Evolutionary conservation across 2,797 vertebrate species (phyloP), one percentile per base, ranked within the genome.

Genomic region (Clarias fuscus): DNA sequence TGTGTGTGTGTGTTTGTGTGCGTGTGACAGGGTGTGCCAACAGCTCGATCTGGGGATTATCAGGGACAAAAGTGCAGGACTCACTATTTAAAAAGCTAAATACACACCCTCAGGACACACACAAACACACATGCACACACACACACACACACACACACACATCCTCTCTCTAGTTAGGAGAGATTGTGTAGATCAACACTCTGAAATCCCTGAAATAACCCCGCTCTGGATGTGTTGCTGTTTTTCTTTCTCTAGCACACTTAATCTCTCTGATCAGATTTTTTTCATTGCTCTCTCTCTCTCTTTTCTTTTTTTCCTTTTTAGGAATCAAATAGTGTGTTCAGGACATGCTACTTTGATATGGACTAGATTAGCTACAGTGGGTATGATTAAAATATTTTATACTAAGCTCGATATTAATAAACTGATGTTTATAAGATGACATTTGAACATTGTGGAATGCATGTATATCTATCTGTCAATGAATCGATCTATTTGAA

Each of bases 21-120:
- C 48, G 48, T 48, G 48, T 48, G 48, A 48, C 48, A 48, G 70
- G 59, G 67, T 61, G 84, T 72, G 81, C 53, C 33, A 67, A 78
- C 80, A 77, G 85, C 58, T 56, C 86, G 75, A 59, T 62, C 71
- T 40, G 20, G 67, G 85, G 87, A 87, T 89, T 89, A 90, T 68
- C 61, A 20, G 24, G 67, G 58, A 89, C 89, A 89, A 86, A 88
- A 83, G 71, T 72, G 18, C 13, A 64, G 58, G 14, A 10, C 73
- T 73, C 24, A 18, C 80, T 68, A 43, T 62, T 73, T 77, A 76
- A 62, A 72, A 85, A 81, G 78, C 70, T 83, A 75, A 14, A 65
- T n/a, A 77, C 83, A 84, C 85, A 86, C 85, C 61, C 76, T 86
- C 59, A 17, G 82, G 86, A 87, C 70, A 85, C 15, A 68, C 27